Evolutionary conservation across 2,797 vertebrate species (phyloP).

Genomic region (Falco berigora): DNA sequence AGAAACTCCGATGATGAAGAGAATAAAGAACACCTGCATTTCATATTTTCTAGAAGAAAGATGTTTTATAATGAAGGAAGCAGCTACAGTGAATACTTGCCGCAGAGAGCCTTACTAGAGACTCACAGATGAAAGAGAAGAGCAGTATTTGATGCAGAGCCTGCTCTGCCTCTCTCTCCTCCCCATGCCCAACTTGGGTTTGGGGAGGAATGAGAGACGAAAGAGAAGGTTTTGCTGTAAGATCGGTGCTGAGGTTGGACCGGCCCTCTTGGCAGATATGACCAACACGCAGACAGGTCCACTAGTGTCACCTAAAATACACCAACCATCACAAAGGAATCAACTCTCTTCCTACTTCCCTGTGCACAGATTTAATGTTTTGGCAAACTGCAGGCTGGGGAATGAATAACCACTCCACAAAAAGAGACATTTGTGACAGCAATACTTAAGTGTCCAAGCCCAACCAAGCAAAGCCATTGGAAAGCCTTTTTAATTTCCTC

Average conservation of each 20-base stretch:
- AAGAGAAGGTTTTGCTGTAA: not conserved
- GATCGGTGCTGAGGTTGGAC: not conserved
- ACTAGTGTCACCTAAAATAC: not conserved
- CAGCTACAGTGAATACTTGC: not conserved
- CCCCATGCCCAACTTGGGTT: not conserved
- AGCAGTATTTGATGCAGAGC: not conserved
- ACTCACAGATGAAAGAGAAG: not conserved
- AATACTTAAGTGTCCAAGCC: not conserved
- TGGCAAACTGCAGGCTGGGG: not conserved
- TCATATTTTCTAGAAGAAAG: not conserved
- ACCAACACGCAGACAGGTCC: not conserved
- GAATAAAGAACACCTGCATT: not conserved
- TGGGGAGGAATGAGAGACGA: not conserved
- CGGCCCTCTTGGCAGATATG: not conserved
- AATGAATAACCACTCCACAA: not conserved
- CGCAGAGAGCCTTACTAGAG: not conserved
- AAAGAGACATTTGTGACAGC: rapidly evolving
- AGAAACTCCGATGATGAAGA: not conserved
- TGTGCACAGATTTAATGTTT: not conserved
- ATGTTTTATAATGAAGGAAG: not conserved
- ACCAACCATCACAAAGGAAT: not conserved
- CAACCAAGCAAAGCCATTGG: not conserved
- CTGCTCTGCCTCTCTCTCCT: not conserved
- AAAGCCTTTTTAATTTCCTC: not conserved
- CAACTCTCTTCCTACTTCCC: not conserved